Evolutionary conservation across 2,888 invertebrate species (phyloP), one percentile per base, ranked within the genome.

Genomic region (Petrolisthes cinctipes): DNA sequence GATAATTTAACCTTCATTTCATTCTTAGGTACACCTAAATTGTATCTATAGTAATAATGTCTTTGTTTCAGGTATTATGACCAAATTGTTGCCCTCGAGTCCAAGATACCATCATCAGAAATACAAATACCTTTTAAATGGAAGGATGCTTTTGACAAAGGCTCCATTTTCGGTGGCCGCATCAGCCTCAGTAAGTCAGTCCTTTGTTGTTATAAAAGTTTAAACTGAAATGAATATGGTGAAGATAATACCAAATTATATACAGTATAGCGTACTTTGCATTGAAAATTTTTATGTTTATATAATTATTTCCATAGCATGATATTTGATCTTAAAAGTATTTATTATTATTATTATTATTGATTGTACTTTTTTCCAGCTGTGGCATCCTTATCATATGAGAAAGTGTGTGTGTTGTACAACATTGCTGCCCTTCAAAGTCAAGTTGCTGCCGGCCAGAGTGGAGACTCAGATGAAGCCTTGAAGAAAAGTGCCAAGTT

Each of bases 131-230:
- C 98, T 4, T 99, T 99, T 93, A 99, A 99, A 93, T 99, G 99
- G 99, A 98, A 98, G 93, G 99, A 99, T 95, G 99, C 99, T 0
- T 99, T 99, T 92, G 98, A 99, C 93, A 97, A 97, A 92, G 97
- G 97, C 84, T 96, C 97, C 9, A 95, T 99, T 91, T 98, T 99
- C 93, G 97, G 97, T 89, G 97, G 97, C 89, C 95, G 97, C 93
- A 96, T 97, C 92, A 97, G 97, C 92, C 94, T 98, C 91, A 98
- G 98, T 98, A 95, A 94, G 96, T 82, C 23, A 37, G 37, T 37
- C 37, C 37, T 71, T 71, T 71, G 71, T 4, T 71, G 14, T 71
- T 37, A 37, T 37, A 37, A 37, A 37, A 37, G 2, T 37, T 37
- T 37, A 37, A 37, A 37, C 37, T 37, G 37, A 37, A 37, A 37